Percentiles rank a stretch among this genome's conserved stretches.
phyloP scores from a whole-genome alignment of 1,140 invertebrate genomes.

The Laupala kohalensis region DNA sequence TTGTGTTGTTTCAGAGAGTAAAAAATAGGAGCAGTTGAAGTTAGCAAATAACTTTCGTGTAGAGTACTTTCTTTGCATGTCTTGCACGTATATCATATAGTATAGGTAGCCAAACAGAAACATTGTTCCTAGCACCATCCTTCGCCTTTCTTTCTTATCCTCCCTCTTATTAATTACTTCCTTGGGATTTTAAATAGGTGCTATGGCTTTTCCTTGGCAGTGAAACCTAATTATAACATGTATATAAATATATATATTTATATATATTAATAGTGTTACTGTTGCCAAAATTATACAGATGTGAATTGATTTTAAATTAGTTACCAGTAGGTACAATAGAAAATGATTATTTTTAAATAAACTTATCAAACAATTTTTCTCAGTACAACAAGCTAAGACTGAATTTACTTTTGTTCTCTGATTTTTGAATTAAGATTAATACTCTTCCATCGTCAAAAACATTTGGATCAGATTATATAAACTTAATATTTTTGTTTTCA shows the following conservation, averaged over 20 bases:
- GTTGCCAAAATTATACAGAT: not conserved
- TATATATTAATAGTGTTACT: not conserved
- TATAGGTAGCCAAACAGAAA: not conserved
- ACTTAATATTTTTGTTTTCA: no score
- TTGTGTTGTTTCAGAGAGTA: not conserved
- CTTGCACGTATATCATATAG: not conserved
- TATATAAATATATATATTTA: not conserved
- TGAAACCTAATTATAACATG: not conserved
- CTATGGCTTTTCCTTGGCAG: no score
- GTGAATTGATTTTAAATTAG: not conserved
- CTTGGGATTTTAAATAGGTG: no score
- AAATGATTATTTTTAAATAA: not conserved
- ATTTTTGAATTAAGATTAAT: no score
- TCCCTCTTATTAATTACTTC: no score
- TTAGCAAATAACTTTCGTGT: not conserved
- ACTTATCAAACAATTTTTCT: not conserved
- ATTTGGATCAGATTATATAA: no score
- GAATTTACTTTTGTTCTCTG: not conserved
- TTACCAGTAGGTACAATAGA: not conserved
- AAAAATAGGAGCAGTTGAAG: not conserved
- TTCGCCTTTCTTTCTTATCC: not conserved
- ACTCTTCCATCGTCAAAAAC: no score
- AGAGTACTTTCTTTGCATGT: not conserved
- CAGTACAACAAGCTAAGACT: not conserved
- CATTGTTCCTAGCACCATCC: not conserved